Evolutionary conservation across 2,113 vertebrate species (phyloP).

Genomic region (Dipodomys spectabilis): DNA sequence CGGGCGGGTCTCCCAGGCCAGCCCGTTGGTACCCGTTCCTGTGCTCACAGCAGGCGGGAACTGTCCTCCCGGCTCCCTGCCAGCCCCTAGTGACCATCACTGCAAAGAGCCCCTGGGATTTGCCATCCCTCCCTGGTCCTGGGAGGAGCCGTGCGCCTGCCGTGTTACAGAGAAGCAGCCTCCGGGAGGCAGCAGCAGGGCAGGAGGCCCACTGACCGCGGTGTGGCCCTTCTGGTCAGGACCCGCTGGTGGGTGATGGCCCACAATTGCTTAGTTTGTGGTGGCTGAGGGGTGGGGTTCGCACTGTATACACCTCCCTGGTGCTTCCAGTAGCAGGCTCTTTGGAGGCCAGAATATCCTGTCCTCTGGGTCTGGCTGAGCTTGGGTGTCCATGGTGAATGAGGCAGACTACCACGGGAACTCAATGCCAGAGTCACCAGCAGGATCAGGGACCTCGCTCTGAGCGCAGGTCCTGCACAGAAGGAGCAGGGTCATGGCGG

Average conservation of each 20-base stretch:
- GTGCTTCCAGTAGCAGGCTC: background rate
- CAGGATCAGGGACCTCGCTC: background rate
- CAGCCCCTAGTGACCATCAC: too few species aligned
- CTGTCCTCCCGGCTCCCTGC: background rate
- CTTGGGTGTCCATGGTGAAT: accelerated
- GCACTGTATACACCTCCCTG: accelerated
- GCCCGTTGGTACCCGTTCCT: background rate
- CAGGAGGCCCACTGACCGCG: accelerated
- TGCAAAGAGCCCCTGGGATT: accelerated
- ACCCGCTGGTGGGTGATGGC: too few species aligned
- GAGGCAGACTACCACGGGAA: accelerated
- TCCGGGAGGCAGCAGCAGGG: background rate
- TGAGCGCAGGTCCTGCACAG: background rate
- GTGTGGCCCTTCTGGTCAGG: background rate
- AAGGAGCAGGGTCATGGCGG: accelerated
- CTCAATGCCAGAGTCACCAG: background rate
- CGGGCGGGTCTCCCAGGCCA: accelerated
- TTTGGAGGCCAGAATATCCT: background rate
- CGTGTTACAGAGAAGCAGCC: background rate
- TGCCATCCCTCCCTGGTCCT: accelerated
- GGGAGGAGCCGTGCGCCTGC: background rate
- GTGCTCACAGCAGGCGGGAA: accelerated
- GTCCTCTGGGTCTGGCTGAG: accelerated
- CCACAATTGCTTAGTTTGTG: background rate
- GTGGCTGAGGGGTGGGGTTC: background rate